Evolutionary conservation across 2,888 invertebrate genomes (phyloP).

Genomic region (Caenorhabditis angaria): DNA sequence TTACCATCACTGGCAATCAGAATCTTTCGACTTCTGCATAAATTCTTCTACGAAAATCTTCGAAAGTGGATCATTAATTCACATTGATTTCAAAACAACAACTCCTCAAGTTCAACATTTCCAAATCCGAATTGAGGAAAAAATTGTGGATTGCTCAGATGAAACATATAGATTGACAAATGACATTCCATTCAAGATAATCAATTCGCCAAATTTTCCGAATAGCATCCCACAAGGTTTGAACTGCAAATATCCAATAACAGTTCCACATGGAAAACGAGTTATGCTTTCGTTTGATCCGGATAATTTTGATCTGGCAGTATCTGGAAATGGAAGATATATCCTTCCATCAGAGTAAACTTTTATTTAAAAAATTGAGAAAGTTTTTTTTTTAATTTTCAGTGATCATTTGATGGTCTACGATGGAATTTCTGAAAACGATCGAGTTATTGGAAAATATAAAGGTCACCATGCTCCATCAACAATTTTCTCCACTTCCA

Average conservation of each 20-base stretch:
- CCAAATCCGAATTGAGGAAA: conserved; percentile 56
- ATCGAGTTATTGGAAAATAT: conserved; percentile 78
- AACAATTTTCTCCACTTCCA: conserved; percentile 75
- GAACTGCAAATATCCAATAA: conserved; percentile 85
- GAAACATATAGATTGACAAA: conserved; percentile 55
- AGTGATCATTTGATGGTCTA: conserved; percentile 82
- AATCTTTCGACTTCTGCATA: not conserved
- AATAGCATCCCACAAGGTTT: conserved; percentile 74
- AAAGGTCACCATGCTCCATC: conserved; percentile 57
- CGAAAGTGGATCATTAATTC: not conserved
- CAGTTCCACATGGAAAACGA: conserved; percentile 78
- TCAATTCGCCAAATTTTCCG: conserved; percentile 64
- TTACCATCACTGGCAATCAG: too few species aligned
- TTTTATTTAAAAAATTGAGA: too few species aligned
- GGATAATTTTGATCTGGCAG: conserved; percentile 26
- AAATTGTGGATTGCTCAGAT: conserved; percentile 58
- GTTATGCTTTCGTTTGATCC: conserved; percentile 77
- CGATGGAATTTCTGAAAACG: conserved; percentile 83
- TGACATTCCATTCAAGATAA: conserved; percentile 30
- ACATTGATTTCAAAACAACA: conserved; percentile 60
- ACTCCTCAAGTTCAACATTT: too few species aligned
- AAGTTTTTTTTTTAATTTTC: not conserved
- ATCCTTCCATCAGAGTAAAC: too few species aligned
- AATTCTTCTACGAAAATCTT: too few species aligned
- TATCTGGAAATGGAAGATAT: too few species aligned